phyloP scores from a whole-genome alignment of 2,888 invertebrate species.

The Drosophila demipolita region DNA sequence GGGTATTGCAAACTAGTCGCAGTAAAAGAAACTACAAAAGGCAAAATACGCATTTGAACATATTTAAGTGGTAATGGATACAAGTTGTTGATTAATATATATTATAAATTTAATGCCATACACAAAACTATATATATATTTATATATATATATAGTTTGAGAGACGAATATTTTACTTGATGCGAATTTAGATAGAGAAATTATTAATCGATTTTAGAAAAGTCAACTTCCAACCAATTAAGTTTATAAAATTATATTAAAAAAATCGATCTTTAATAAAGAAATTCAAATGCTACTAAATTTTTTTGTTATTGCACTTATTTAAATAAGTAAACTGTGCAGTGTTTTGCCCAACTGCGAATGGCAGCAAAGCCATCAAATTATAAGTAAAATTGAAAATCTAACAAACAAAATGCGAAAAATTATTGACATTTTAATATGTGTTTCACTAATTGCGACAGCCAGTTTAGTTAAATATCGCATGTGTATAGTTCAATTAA shows the following conservation, averaged over 20 bases:
- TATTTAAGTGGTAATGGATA: background rate
- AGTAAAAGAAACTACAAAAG: too few relatives aligned
- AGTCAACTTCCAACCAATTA: background rate
- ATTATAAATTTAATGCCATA: background rate
- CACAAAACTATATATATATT: background rate
- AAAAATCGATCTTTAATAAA: background rate
- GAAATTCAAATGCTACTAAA: conserved; percentile 5
- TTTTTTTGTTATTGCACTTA: conserved; percentile 13
- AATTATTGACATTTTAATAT: conserved; percentile 59
- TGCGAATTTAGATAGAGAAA: background rate
- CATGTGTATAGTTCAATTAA: background rate
- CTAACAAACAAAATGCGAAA: conserved; percentile 30
- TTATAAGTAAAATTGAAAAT: conserved; percentile 11
- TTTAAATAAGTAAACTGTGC: conserved; percentile 33
- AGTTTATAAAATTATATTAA: background rate
- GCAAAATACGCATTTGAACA: too few relatives aligned
- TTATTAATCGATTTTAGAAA: background rate
- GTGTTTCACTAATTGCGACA: conserved; percentile 16
- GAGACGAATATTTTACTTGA: background rate
- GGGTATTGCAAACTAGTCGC: background rate
- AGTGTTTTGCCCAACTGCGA: conserved; percentile 1
- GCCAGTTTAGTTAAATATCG: background rate
- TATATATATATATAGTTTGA: background rate
- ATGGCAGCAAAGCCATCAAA: conserved; percentile 1
- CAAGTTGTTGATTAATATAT: background rate